These are phyloP conservation scores for Poecilia picta DNA, from an alignment of 2,797 vertebrate species.

Conservation along the genomic window DNA sequence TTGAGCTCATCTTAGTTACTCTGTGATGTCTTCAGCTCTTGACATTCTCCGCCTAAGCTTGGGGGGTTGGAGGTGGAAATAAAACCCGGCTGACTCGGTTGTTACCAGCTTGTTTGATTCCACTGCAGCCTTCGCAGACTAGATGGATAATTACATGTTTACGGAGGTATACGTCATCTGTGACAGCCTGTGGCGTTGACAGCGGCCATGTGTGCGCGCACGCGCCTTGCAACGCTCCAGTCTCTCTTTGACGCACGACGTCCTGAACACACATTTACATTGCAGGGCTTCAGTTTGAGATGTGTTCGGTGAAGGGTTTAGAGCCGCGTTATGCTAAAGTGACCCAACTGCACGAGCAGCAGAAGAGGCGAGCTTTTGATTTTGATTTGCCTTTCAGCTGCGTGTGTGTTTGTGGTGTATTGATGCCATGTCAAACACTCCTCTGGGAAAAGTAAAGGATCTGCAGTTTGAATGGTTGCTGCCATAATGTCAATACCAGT, in stretches of 20 bases:
- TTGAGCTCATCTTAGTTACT: not conserved
- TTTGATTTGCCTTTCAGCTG: conserved; percentile 23
- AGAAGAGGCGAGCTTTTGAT: conserved; percentile 10
- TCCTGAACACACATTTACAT: conserved; percentile 1
- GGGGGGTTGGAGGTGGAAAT: not conserved
- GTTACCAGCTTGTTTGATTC: not conserved
- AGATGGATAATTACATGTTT: conserved; percentile 24
- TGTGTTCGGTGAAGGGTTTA: not conserved
- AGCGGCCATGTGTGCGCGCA: not conserved
- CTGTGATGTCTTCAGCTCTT: not conserved
- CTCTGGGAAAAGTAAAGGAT: conserved; percentile 23
- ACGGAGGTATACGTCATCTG: conserved; percentile 5
- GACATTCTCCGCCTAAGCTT: not conserved
- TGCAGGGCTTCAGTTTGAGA: not conserved
- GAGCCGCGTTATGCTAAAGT: not conserved
- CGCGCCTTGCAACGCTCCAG: not conserved
- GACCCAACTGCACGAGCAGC: not conserved
- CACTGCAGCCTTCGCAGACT: not conserved
- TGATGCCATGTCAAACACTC: conserved; percentile 18
- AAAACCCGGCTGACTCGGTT: not conserved
- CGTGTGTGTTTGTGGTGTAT: conserved; percentile 1
- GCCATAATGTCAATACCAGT: conserved; percentile 27
- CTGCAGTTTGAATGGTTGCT: conserved; percentile 21
- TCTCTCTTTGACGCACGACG: not conserved
- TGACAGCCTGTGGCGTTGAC: not conserved